Conservation (phyloP, 30 jellyfish, hydroid and myxozoan genomes). For the Catostylus mosaicus region DNA sequence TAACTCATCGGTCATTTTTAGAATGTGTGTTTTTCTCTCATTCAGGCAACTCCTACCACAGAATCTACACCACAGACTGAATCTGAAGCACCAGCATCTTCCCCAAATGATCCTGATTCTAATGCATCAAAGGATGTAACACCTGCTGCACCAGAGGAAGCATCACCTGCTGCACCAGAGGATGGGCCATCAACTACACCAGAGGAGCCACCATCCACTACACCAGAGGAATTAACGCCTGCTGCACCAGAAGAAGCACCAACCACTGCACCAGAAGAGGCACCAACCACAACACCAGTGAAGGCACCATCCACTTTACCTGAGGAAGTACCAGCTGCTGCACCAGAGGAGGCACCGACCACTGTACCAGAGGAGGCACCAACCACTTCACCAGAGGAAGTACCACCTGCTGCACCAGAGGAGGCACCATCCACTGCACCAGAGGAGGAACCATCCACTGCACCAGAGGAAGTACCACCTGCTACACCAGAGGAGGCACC, state of each 20-base stretch:
- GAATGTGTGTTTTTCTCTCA: too few species aligned
- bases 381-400: neutral
- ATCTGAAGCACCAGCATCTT: too few species aligned
- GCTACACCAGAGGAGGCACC: conserved; percentile 5
- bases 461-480: conserved; percentile 12
- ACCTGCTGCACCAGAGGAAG: neutral
- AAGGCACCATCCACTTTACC: neutral
- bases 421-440: neutral
- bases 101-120: too few species aligned
- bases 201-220: neutral
- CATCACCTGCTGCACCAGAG: neutral
- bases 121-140: neutral
- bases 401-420: neutral
- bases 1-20: too few species aligned
- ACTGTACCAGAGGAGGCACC: neutral
- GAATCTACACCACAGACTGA: too few species aligned
- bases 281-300: neutral
- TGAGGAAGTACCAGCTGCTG: conserved; percentile 15
- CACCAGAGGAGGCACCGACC: conserved; percentile 3
- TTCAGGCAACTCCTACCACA: too few species aligned
- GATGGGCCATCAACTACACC: neutral
- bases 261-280: neutral
- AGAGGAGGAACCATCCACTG: neutral
- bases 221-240: neutral
- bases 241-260: neutral